Base-by-base conservation (phyloP, 1,140 invertebrate species). In the Heliconius himera region DNA sequence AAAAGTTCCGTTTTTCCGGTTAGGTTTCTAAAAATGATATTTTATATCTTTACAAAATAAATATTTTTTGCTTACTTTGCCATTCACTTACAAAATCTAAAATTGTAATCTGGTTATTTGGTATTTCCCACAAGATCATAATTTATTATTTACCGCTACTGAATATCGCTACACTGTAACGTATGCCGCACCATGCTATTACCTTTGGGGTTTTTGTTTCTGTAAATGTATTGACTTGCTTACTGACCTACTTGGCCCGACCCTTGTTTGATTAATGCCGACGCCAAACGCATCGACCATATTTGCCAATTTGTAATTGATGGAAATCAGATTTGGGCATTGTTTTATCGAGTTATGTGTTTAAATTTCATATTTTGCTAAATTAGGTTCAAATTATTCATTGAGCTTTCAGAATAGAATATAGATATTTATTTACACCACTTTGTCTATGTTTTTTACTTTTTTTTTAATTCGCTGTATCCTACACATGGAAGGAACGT, bases 221-320 rank as follows among this genome's bases (percentile, higher is more conserved):
- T 75, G 73, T 80, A 72, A 76, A 75, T 73, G 75, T 80, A 73
- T 80, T 77, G 51, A 80, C 74, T 80, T 80, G 72, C 70, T 60
- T 41, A 73, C 75, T 72, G 70, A 80, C 74, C 79, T 73, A 76
- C 73, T 80, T 80, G 74, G 77, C 77, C n/a, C 71, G 71, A 60
- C 51, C 71, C 29, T 71, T 18, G 74, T 72, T 77, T 73, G 76
- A 81, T 70, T 81, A 77, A 78, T 82, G 76, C 70, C 38, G 36
- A 70, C 75, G 56, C 60, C 70, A 70, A 70, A 70, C 75, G 56
- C 60, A 76, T 70, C 66, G 56, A 70, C 36, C 22, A 33, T 76
- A 66, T 76, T 76, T 76, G 75, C 16, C 75, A 41, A 76, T 76
- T 76, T 70, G 75, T 76, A 76, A 76, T 70, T 76, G 60, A 76